These are phyloP conservation scores for Tokudaia muenninki DNA, from an alignment of 2,797 vertebrate species.

Conservation along the genomic window DNA sequence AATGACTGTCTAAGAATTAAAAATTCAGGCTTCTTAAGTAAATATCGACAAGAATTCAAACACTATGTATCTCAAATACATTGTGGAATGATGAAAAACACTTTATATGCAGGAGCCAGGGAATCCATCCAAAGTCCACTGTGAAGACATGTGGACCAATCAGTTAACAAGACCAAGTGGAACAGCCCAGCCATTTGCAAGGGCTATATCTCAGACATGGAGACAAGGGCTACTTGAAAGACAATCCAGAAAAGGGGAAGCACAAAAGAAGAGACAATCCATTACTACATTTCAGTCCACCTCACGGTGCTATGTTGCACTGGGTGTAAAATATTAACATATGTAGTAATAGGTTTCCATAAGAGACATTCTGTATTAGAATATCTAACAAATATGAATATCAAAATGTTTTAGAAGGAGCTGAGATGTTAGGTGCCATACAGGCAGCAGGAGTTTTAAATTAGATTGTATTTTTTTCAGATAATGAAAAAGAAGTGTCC, in stretches of 20 bases:
- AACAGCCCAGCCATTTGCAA: not conserved
- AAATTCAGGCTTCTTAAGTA: not conserved
- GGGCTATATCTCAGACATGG: not conserved
- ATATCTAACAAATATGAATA: not conserved
- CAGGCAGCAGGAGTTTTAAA: not conserved
- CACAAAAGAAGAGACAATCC: not conserved
- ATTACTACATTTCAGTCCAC: not conserved
- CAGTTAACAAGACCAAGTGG: not conserved
- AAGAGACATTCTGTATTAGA: slow-evolving; percentile 14
- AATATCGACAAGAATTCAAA: slow-evolving; percentile 17
- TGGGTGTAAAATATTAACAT: slow-evolving; percentile 73
- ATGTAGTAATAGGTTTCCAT: slow-evolving; percentile 53
- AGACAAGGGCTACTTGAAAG: not conserved
- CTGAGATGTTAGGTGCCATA: not conserved
- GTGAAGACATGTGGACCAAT: not conserved
- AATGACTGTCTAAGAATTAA: not conserved
- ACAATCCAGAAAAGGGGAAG: not conserved
- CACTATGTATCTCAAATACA: not conserved
- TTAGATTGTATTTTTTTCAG: not conserved
- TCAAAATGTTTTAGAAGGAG: not conserved
- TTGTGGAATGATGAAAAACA: not conserved
- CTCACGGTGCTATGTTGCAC: not conserved
- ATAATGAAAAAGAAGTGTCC: not conserved
- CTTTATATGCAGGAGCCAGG: not conserved
- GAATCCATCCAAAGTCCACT: not conserved